Percentiles rank a stretch among this genome's conserved stretches.
phyloP scores from a whole-genome alignment of 2,888 invertebrate genomes.

The Parapristionchus giblindavisi region DNA sequence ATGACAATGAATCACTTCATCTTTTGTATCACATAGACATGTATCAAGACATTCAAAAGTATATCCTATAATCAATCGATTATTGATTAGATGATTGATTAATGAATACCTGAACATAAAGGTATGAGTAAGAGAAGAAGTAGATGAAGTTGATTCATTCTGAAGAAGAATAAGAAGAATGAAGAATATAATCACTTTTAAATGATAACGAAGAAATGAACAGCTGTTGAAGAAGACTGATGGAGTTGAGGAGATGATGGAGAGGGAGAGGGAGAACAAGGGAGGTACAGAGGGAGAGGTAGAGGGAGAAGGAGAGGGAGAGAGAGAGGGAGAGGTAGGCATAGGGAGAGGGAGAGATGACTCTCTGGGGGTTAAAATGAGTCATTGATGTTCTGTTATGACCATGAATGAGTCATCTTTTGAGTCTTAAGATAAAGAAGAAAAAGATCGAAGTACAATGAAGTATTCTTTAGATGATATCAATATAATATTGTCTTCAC shows the following conservation, averaged over 20 bases:
- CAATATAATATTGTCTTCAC: neutral
- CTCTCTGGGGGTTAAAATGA: conserved; percentile 2
- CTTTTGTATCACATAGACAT: conserved; percentile 65
- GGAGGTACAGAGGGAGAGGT: neutral
- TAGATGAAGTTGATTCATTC: neutral
- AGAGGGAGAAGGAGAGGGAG: neutral
- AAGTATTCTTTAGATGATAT: neutral
- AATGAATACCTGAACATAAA: neutral
- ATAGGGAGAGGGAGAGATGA: neutral
- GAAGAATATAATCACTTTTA: neutral
- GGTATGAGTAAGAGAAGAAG: neutral
- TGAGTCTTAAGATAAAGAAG: conserved; percentile 12
- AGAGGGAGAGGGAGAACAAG: conserved; percentile 8
- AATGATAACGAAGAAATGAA: too few species aligned
- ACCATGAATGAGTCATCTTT: neutral
- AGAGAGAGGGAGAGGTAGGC: neutral
- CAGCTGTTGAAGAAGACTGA: neutral
- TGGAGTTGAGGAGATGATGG: too few species aligned
- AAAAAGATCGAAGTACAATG: neutral
- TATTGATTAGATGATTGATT: neutral
- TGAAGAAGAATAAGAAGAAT: conserved; percentile 6
- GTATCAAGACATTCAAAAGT: conserved; percentile 61
- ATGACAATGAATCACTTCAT: conserved; percentile 65
- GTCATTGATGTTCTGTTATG: conserved; percentile 1
- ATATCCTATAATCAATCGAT: conserved; percentile 47